These are phyloP conservation scores for Daktulosphaira vitifoliae DNA, from an alignment of 1,140 invertebrate species.

Conservation along the genomic window DNA sequence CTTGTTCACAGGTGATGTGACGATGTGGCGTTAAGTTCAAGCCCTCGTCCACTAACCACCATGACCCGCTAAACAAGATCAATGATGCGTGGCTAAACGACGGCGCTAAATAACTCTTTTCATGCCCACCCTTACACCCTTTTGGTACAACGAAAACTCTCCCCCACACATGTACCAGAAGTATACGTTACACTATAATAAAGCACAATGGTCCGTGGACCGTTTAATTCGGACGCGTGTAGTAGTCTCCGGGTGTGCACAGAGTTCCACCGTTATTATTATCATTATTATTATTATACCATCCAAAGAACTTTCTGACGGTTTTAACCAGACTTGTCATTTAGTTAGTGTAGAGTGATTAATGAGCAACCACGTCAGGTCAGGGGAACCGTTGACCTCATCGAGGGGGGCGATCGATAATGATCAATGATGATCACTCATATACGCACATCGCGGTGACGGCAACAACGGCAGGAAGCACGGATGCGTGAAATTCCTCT, in stretches of 20 bases:
- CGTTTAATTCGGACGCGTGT: no score
- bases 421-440: constrained; percentile 24
- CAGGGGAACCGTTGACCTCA: background rate
- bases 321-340: constrained; percentile 21
- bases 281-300: constrained; percentile 29
- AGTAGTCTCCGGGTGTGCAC: background rate
- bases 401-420: constrained; percentile 20
- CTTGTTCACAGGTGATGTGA: no score
- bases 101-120: constrained; percentile 29
- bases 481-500: constrained; percentile 27
- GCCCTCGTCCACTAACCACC: no score
- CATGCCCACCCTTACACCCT: background rate
- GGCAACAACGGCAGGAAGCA: background rate
- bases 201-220: no score
- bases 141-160: no score
- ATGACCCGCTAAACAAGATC: constrained; percentile 1
- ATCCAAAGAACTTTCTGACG: background rate
- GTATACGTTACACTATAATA: no score
- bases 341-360: constrained; percentile 10
- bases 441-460: background rate
- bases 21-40: no score
- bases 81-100: constrained; percentile 24
- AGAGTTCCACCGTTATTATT: constrained; percentile 3
- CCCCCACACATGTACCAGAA: no score
- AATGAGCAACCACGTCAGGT: background rate